A percentile compares a stretch with the other conserved stretches of the same genome.
These are phyloP conservation scores for Cyprinus carpio DNA, from an alignment of 2,113 vertebrate genomes.

Conservation along the genomic window DNA sequence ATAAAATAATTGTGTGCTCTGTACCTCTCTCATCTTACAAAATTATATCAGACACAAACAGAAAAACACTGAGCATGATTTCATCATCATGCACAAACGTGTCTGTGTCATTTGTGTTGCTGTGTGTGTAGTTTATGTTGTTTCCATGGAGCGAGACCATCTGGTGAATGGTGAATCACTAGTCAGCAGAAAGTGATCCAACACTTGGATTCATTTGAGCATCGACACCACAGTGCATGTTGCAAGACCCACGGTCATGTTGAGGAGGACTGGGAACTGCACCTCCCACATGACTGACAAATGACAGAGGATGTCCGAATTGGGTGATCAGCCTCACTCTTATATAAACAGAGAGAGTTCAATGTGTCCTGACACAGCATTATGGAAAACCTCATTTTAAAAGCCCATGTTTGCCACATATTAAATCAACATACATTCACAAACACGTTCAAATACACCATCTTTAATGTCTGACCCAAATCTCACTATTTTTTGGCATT, in stretches of 20 bases:
- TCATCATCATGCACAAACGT: background rate
- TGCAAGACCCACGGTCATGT: background rate
- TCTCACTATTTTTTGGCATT: background rate
- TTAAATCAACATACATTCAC: slow-evolving; percentile 3
- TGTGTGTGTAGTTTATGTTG: slow-evolving; percentile 22
- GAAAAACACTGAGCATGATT: background rate
- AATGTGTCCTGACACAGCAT: background rate
- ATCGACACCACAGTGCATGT: background rate
- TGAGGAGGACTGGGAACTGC: slow-evolving; percentile 7
- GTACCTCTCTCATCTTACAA: background rate
- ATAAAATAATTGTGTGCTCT: background rate
- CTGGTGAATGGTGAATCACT: slow-evolving; percentile 23
- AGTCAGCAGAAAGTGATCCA: slow-evolving; percentile 31
- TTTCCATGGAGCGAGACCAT: slow-evolving; percentile 33
- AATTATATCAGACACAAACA: background rate
- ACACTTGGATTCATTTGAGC: background rate
- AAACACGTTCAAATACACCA: slow-evolving; percentile 4
- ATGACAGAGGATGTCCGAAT: background rate
- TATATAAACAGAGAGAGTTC: background rate
- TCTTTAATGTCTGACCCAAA: slow-evolving; percentile 12
- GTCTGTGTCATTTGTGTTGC: background rate
- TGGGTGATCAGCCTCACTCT: background rate
- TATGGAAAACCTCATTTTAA: background rate
- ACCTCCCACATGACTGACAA: background rate
- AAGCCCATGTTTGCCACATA: background rate